A percentile compares a stretch with the other conserved stretches of the same genome.
phyloP scores from a whole-genome alignment of 2,888 invertebrate species.

The Eupithecia vulgata region DNA sequence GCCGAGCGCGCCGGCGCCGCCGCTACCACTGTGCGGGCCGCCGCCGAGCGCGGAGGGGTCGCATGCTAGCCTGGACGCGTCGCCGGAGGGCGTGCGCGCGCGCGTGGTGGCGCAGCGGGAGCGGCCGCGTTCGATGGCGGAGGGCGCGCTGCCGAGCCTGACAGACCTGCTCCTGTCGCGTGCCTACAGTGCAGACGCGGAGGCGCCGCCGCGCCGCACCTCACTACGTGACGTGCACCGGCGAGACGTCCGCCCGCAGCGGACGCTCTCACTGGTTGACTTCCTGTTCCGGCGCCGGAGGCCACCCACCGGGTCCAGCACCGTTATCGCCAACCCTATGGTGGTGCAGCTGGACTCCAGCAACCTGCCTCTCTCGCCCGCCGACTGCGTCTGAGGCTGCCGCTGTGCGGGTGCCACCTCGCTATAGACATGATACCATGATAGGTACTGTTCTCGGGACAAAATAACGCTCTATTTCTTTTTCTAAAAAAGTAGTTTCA shows the following conservation, averaged over 20 bases:
- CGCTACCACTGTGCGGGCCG: neutral
- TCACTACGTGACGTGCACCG: slow-evolving; percentile 35
- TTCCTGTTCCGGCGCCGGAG: slow-evolving; percentile 55
- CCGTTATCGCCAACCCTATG: slow-evolving; percentile 75
- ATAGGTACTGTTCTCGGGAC: neutral
- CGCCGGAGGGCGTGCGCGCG: slow-evolving; percentile 62
- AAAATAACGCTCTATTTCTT: neutral
- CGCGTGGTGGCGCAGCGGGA: slow-evolving; percentile 61
- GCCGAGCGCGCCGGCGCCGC: neutral
- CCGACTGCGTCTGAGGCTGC: slow-evolving; percentile 4
- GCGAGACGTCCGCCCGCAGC: slow-evolving; percentile 43
- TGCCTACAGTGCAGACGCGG: slow-evolving; percentile 58
- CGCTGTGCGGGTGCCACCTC: neutral
- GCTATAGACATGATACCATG: neutral
- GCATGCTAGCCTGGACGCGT: slow-evolving; percentile 61
- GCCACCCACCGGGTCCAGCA: slow-evolving; percentile 35
- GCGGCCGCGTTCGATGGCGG: slow-evolving; percentile 69
- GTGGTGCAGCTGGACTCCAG: slow-evolving; percentile 50
- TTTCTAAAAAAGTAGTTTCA: neutral
- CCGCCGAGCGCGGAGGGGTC: slow-evolving; percentile 43
- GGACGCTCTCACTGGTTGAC: slow-evolving; percentile 54
- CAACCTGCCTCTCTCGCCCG: neutral
- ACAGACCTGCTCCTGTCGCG: slow-evolving; percentile 58
- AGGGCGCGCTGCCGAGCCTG: slow-evolving; percentile 55
- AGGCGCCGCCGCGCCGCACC: slow-evolving; percentile 47